A percentile compares a stretch with the other conserved stretches of the same genome.
Evolutionary conservation across 2,113 vertebrate species (phyloP).

Genomic region (Hypocryptadius cinnamomeus): DNA sequence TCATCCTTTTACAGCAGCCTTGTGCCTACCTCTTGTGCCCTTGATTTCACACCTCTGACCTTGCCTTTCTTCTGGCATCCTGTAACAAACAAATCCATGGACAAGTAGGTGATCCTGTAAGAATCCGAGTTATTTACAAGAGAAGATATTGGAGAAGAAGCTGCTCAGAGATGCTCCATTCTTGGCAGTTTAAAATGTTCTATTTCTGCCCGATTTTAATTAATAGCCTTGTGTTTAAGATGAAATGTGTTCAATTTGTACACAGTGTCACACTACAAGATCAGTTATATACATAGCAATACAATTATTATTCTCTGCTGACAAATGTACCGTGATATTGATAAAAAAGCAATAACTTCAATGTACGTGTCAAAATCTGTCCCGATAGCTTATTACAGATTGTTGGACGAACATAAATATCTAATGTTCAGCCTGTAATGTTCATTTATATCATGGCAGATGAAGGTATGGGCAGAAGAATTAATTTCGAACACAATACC

Average conservation of each 20-base stretch:
- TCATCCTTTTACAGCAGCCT: not conserved
- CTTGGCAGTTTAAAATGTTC: not conserved
- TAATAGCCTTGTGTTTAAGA: constrained; percentile 43
- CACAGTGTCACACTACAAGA: constrained; percentile 22
- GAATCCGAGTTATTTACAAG: not conserved
- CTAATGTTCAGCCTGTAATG: constrained; percentile 13
- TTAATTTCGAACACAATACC: not conserved
- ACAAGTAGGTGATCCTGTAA: not conserved
- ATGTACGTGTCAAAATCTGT: constrained; percentile 26
- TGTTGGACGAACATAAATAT: constrained; percentile 35
- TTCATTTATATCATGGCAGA: not conserved
- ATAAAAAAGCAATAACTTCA: constrained; percentile 51
- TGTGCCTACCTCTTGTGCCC: not conserved
- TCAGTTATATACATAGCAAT: constrained; percentile 18
- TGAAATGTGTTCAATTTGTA: constrained; percentile 42
- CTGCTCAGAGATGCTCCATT: not conserved
- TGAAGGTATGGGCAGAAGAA: not conserved
- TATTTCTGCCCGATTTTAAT: constrained; percentile 27
- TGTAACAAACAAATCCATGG: not conserved
- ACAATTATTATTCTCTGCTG: constrained; percentile 33
- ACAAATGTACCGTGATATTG: constrained; percentile 54
- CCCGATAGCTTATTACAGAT: constrained; percentile 44
- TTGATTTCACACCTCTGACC: not conserved
- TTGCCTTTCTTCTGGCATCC: not conserved
- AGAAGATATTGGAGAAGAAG: not conserved